Evolutionary conservation across 2,113 vertebrate genomes (phyloP).

Genomic region (Rattus rattus): DNA sequence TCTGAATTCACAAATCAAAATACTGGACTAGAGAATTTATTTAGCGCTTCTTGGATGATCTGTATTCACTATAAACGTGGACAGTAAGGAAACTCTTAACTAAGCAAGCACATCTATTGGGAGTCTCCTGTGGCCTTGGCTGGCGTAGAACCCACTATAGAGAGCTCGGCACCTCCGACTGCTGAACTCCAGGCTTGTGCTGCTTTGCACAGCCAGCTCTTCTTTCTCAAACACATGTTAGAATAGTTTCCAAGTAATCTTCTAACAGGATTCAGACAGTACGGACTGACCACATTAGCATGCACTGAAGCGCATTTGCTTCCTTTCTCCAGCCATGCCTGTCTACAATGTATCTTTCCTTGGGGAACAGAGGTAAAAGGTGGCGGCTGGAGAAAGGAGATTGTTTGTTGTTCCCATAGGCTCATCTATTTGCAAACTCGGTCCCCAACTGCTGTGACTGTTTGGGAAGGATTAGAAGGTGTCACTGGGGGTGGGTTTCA

Average conservation of each 20-base stretch:
- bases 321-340: no score
- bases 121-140: not conserved
- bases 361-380: not conserved
- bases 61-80: not conserved
- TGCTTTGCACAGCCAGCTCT: not conserved
- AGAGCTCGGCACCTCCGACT: not conserved
- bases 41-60: not conserved
- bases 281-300: not conserved
- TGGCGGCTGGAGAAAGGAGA: not conserved
- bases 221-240: constrained; percentile 18
- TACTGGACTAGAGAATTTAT: not conserved
- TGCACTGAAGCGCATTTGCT: not conserved
- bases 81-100: not conserved
- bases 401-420: not conserved
- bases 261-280: not conserved
- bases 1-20: not conserved
- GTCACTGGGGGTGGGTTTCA: not conserved
- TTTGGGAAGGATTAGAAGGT: not conserved
- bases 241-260: constrained; percentile 3
- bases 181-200: not conserved
- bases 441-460: no score
- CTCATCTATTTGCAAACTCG: not conserved
- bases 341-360: not conserved
- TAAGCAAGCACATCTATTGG: not conserved
- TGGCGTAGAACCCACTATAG: not conserved